A percentile compares a stretch with the other conserved stretches of the same genome.
phyloP scores from a whole-genome alignment of 2,797 vertebrate species.

The Hippoglossus hippoglossus region DNA sequence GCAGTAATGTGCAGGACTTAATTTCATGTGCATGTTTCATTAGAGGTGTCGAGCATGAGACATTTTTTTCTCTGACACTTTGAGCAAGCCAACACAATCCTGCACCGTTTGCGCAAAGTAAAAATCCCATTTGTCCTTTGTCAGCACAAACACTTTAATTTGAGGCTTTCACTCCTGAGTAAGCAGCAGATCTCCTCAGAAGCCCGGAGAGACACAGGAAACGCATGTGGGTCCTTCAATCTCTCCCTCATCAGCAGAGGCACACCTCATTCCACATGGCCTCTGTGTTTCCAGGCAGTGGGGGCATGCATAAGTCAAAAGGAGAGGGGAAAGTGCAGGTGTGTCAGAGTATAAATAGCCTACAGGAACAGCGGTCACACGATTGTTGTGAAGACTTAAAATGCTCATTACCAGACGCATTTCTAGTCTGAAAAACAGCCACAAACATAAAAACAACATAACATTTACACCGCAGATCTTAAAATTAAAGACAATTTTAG shows the following conservation, averaged over 20 bases:
- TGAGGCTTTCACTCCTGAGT: slow-evolving; percentile 97
- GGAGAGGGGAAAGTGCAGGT: slow-evolving; percentile 60
- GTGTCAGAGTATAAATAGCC: slow-evolving; percentile 65
- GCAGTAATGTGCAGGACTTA: slow-evolving; percentile 79
- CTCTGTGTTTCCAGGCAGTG: slow-evolving; percentile 76
- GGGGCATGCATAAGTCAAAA: slow-evolving; percentile 75
- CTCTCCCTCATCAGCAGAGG: slow-evolving; percentile 82
- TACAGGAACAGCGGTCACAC: slow-evolving; percentile 30
- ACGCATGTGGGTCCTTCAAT: slow-evolving; percentile 81
- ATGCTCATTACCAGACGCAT: slow-evolving; percentile 24
- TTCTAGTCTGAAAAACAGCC: too few species aligned
- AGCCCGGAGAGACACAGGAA: slow-evolving; percentile 83
- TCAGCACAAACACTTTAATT: slow-evolving; percentile 99
- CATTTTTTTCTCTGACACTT: slow-evolving; percentile 84
- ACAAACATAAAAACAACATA: background rate
- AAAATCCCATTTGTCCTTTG: slow-evolving; percentile 94
- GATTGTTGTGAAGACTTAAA: slow-evolving; percentile 29
- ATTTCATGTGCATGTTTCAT: slow-evolving; percentile 94
- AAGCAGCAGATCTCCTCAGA: slow-evolving; percentile 91
- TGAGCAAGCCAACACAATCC: slow-evolving; percentile 91
- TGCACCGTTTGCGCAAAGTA: slow-evolving; percentile 91
- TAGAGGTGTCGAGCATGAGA: slow-evolving; percentile 88
- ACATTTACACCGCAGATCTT: background rate
- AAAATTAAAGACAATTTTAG: background rate
- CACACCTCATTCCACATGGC: slow-evolving; percentile 76